Conservation (phyloP, 2,113 vertebrate genomes). For the Malurus elegans region DNA sequence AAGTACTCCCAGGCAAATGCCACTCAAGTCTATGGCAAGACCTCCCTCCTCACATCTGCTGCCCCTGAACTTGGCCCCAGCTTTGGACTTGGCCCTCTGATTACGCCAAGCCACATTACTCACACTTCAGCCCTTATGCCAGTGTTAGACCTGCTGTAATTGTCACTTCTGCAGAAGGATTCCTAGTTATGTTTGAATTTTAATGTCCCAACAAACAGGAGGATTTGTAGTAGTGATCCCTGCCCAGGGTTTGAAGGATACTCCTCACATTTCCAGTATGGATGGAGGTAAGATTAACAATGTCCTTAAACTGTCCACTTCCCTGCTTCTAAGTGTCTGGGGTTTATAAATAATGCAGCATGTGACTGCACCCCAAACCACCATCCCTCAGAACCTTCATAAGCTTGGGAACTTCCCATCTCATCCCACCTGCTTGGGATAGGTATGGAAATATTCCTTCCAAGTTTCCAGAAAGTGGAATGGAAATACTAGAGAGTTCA, state of each 20-base stretch:
- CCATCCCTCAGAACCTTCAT: neutral
- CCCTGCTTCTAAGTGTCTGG: neutral
- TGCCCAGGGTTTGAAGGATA: neutral
- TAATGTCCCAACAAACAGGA: neutral
- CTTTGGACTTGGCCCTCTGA: neutral
- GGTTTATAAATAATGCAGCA: neutral
- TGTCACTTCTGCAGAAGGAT: neutral
- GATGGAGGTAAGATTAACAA: neutral
- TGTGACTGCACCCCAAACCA: rapidly evolving
- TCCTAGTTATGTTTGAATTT: neutral
- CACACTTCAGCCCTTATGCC: neutral
- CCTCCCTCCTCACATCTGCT: neutral
- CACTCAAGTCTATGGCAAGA: neutral
- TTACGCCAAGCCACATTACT: neutral
- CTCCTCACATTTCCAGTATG: rapidly evolving
- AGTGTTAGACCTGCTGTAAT: neutral
- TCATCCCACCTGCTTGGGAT: neutral
- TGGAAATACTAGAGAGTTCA: neutral
- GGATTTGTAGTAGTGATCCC: neutral
- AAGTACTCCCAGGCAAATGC: neutral
- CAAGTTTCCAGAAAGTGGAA: neutral
- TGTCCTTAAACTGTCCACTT: neutral
- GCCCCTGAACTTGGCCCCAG: neutral
- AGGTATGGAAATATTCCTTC: neutral
- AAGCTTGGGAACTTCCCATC: neutral